Evolutionary conservation across 2,113 vertebrate genomes (phyloP).

Genomic region (Nothoprocta perdicaria): DNA sequence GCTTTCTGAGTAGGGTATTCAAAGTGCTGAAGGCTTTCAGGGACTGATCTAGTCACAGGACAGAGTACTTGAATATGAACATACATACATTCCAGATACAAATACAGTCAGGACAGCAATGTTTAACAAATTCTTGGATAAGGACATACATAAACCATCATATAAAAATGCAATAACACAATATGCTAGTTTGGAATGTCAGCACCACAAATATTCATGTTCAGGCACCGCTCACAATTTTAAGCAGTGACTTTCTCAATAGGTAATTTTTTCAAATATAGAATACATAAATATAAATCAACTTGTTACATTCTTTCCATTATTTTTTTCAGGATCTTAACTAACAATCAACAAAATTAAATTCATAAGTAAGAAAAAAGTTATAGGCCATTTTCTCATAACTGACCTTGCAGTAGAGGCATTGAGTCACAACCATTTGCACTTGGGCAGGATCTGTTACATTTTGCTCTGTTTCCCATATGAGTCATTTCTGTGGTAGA

Average conservation of each 20-base stretch:
- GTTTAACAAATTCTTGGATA: conserved; percentile 40
- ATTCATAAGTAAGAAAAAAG: not conserved
- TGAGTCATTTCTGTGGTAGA: not conserved
- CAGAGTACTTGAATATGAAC: conserved; percentile 32
- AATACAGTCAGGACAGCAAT: conserved; percentile 31
- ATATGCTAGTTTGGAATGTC: conserved; percentile 33
- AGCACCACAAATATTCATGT: conserved; percentile 22
- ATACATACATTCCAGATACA: conserved; percentile 44
- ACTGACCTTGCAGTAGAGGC: not conserved
- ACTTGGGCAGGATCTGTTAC: not conserved
- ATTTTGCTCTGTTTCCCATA: not conserved
- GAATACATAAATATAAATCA: conserved; percentile 51
- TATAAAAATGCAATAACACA: conserved; percentile 50
- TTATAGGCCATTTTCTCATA: not conserved
- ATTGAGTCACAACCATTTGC: not conserved
- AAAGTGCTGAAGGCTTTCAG: not conserved
- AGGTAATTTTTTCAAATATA: conserved; percentile 46
- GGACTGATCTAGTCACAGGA: not conserved
- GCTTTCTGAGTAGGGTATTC: conserved; percentile 45
- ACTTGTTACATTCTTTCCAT: not conserved
- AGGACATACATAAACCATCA: conserved; percentile 50
- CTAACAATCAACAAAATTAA: conserved; percentile 39
- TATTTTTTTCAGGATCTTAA: not conserved
- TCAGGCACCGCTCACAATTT: conserved; percentile 35
- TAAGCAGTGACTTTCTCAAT: conserved; percentile 36